Evolutionary conservation across 1,140 invertebrate genomes (phyloP).

Genomic region (Arion vulgaris): DNA sequence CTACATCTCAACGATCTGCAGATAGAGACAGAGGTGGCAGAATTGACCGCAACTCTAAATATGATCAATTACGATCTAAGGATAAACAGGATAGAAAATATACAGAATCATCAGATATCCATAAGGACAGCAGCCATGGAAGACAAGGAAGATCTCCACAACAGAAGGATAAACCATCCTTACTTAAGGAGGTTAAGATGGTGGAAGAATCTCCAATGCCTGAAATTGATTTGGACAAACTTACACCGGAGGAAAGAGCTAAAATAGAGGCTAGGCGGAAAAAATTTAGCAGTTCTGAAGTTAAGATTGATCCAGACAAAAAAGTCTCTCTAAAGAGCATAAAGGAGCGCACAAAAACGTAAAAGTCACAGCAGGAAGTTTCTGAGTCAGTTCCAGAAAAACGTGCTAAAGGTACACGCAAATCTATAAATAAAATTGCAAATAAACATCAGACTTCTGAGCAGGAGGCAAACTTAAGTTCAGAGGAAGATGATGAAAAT

Average conservation of each 20-base stretch:
- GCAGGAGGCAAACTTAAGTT: background rate
- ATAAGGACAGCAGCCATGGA: background rate
- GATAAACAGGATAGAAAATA: background rate
- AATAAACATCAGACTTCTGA: too few species aligned
- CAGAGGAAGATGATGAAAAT: conserved; percentile 3
- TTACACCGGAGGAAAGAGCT: conserved; percentile 43
- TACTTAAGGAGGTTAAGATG: background rate
- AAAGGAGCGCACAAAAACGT: conserved; percentile 28
- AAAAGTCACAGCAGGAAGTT: conserved; percentile 12
- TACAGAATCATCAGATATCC: background rate
- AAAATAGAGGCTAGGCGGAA: conserved; percentile 45
- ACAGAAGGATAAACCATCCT: background rate
- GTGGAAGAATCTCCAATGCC: background rate
- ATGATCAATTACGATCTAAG: background rate
- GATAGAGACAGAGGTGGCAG: background rate
- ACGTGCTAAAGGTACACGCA: background rate
- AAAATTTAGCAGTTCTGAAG: conserved; percentile 45
- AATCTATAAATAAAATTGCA: background rate
- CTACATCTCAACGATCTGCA: background rate
- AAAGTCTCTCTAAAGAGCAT: conserved; percentile 40
- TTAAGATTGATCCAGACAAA: conserved; percentile 38
- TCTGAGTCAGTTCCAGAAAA: background rate
- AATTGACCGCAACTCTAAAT: background rate
- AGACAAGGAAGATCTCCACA: background rate
- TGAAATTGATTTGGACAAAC: conserved; percentile 34